Percentiles rank a stretch among this genome's conserved stretches.
Evolutionary conservation across 2,888 invertebrate species (phyloP).

Genomic region (Adineta ricciae): DNA sequence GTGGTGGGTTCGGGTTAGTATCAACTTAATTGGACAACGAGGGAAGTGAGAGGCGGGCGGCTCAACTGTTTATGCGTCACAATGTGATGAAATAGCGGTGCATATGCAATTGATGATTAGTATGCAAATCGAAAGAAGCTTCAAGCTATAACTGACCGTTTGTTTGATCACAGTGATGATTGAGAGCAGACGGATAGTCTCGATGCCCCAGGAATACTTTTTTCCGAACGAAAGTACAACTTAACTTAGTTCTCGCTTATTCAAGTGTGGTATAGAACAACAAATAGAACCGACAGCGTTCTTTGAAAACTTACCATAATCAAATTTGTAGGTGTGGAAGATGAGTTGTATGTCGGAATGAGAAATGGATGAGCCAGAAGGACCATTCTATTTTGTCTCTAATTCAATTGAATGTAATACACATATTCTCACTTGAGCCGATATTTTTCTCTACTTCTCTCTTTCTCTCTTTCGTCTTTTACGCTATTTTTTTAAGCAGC

Average conservation of each 20-base stretch:
- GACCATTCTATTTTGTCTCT: conserved; percentile 13
- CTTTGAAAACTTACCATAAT: not conserved
- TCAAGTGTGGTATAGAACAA: too few relatives aligned
- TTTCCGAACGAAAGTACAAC: too few relatives aligned
- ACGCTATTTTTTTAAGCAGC: not conserved
- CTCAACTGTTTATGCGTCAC: not conserved
- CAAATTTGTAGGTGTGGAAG: not conserved
- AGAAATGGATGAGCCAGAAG: conserved; percentile 15
- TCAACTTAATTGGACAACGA: conserved; percentile 12
- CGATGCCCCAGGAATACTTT: not conserved
- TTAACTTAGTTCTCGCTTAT: too few relatives aligned
- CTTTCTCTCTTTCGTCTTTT: not conserved
- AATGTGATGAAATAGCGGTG: conserved; percentile 4
- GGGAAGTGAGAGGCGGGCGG: conserved; percentile 1
- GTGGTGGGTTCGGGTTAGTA: not conserved
- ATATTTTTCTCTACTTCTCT: not conserved
- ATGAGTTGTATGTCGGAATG: not conserved
- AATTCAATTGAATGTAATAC: not conserved
- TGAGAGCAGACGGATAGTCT: not conserved
- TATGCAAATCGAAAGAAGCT: conserved; percentile 9
- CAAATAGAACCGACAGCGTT: too few relatives aligned
- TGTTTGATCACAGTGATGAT: not conserved
- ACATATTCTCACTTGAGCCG: not conserved
- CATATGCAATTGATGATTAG: conserved; percentile 9
- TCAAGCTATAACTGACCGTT: not conserved